A percentile compares a stretch with the other conserved stretches of the same genome.
Evolutionary conservation across 2,797 vertebrate genomes (phyloP).

Genomic region (Meda fulgida): DNA sequence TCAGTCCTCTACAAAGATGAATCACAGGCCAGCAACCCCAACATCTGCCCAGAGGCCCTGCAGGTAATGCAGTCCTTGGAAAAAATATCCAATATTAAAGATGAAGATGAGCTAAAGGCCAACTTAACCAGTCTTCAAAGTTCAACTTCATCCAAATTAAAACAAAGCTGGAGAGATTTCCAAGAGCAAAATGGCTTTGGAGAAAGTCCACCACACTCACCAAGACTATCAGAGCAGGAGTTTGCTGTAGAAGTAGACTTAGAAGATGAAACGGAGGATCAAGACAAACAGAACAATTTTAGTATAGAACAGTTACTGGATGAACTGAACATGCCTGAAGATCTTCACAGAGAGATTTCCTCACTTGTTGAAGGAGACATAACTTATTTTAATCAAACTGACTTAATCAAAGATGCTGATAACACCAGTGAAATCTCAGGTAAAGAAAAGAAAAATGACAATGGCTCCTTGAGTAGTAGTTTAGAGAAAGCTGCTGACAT

Average conservation of each 20-base stretch:
- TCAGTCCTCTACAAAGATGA: slow-evolving; percentile 64
- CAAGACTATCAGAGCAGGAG: slow-evolving; percentile 71
- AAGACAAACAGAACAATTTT: slow-evolving; percentile 66
- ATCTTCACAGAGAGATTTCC: slow-evolving; percentile 70
- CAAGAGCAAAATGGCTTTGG: slow-evolving; percentile 68
- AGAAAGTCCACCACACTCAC: slow-evolving; percentile 68
- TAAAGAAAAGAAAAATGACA: slow-evolving; percentile 2
- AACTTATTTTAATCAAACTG: slow-evolving; percentile 58
- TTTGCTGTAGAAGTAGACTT: slow-evolving; percentile 70
- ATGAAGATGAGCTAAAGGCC: slow-evolving; percentile 81
- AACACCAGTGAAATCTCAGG: not conserved
- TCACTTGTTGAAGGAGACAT: slow-evolving; percentile 56
- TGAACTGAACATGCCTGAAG: slow-evolving; percentile 73
- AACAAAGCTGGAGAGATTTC: slow-evolving; percentile 75
- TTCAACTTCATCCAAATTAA: slow-evolving; percentile 73
- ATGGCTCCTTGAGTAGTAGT: slow-evolving; percentile 11
- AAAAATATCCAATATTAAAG: slow-evolving; percentile 78
- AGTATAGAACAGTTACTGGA: slow-evolving; percentile 72
- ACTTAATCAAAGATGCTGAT: not conserved
- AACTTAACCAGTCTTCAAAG: slow-evolving; percentile 81
- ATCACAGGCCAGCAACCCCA: slow-evolving; percentile 55
- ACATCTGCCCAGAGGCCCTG: slow-evolving; percentile 79
- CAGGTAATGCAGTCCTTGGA: slow-evolving; percentile 84
- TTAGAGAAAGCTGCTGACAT: slow-evolving; percentile 65
- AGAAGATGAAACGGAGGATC: slow-evolving; percentile 62